Evolutionary conservation across 2,888 invertebrate genomes (phyloP).

Genomic region (Gerris lacustris): DNA sequence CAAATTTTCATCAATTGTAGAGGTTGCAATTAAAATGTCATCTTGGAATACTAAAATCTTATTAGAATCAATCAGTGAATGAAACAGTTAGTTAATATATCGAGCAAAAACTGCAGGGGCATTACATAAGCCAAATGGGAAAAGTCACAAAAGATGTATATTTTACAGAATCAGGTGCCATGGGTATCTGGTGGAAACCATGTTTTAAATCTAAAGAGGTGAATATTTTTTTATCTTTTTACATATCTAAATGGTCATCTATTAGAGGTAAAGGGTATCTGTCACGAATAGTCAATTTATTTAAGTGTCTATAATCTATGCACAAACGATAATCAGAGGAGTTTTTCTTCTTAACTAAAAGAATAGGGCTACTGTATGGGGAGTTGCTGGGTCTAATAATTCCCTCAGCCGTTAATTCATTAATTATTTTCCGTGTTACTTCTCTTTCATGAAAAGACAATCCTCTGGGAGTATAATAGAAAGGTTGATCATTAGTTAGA

Average conservation of each 20-base stretch:
- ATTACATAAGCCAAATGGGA: slow-evolving; percentile 12
- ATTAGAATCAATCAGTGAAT: not conserved
- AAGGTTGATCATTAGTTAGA: not conserved
- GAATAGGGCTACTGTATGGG: slow-evolving; percentile 11
- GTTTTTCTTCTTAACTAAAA: slow-evolving; percentile 9
- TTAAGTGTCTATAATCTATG: slow-evolving; percentile 7
- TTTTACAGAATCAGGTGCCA: not conserved
- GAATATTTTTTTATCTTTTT: not conserved
- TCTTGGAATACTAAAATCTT: not conserved
- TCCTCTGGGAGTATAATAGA: slow-evolving; percentile 9
- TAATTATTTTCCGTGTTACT: not conserved
- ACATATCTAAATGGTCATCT: slow-evolving; percentile 9
- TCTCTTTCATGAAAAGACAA: slow-evolving; percentile 9
- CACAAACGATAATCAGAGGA: not conserved
- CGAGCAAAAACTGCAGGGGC: not conserved
- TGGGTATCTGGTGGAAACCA: not conserved
- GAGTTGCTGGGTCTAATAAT: slow-evolving; percentile 10
- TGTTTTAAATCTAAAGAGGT: slow-evolving; percentile 10
- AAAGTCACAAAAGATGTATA: not conserved
- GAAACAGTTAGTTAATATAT: not conserved
- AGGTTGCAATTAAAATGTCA: not conserved
- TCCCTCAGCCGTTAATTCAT: not conserved
- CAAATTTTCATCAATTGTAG: not conserved
- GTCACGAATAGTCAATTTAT: not conserved
- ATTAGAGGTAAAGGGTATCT: slow-evolving; percentile 8